Evolutionary conservation across 2,797 vertebrate species (phyloP), one percentile per base, ranked within the genome.

Genomic region (Spea hammondii): DNA sequence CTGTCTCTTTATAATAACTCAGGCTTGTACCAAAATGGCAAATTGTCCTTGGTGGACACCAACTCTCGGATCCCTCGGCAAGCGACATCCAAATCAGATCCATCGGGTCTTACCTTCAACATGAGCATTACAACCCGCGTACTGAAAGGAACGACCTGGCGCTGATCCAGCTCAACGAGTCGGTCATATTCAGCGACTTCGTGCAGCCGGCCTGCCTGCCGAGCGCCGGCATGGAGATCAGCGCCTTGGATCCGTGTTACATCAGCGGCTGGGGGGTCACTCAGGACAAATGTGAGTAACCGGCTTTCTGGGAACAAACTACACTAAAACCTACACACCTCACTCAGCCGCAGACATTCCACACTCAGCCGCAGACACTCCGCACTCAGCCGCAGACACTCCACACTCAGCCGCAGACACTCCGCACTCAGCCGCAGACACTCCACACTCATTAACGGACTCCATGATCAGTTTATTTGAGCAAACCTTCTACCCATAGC

Each of bases 191-290:
- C 46, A 55, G 0, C 4, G 44, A 80, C 80, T 72, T 74, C 2
- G 65, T 79, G 2, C 83, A 84, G 14, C 80, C 83, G 0, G 80
- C 80, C 6, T 84, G 83, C 44, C 8, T 84, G 66, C 80, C 83
- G 10, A 69, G 12, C 0, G 6, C 12, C 8, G 32, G 5, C 4
- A 64, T 12, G 65, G 17, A 5, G 46, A 9, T 62, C 1, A 3
- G 5, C 44, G 12, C 0, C 44, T 74, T 77, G 68, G 12, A 32
- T 4, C 17, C 12, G 17, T 84, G 83, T 65, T 69, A 51, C 48
- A 32, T 69, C n/a, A 69, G 73, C 0, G 83, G 83, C 8, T 84
- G 83, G 83, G 83, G 83, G 7, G 69, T 68, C 54, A 80, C 73
- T 62, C n/a, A 45, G 48, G 70, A 78, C 4, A 78, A 67, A 5